phyloP scores from a whole-genome alignment of 2,888 invertebrate genomes.

The Leptopilina myrica region DNA sequence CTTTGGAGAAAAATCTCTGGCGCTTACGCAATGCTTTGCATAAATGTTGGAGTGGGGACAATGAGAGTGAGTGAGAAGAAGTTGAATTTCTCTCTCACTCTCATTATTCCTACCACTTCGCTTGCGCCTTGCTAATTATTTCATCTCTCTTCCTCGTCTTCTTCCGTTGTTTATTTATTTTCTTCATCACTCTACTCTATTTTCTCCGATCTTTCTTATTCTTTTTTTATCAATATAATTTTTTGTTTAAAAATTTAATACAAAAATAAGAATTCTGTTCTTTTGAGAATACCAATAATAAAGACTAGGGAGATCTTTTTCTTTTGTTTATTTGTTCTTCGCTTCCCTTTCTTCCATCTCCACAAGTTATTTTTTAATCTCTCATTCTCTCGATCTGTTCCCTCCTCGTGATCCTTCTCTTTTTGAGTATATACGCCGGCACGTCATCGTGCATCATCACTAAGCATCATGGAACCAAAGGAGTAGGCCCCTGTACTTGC shows the following conservation, averaged over 20 bases:
- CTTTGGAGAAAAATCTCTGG: no score
- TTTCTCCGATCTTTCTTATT: background rate
- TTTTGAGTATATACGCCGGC: background rate
- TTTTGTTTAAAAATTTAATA: no score
- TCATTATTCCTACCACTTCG: no score
- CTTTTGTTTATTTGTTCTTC: background rate
- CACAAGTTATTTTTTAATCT: background rate
- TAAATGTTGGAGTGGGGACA: no score
- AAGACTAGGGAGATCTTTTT: background rate
- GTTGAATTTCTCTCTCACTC: no score
- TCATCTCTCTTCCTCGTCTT: background rate
- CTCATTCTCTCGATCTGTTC: background rate
- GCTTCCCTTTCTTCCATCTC: background rate
- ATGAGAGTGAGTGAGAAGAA: no score
- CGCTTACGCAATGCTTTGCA: no score
- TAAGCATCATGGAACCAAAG: slow-evolving; percentile 37
- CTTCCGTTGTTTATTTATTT: background rate
- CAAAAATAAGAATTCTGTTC: no score
- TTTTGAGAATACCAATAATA: no score
- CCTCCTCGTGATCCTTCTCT: background rate
- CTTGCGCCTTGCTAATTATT: background rate
- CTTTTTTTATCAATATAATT: background rate
- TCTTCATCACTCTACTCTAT: background rate
- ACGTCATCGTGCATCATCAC: slow-evolving; percentile 44
- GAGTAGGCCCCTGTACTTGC: slow-evolving; percentile 44